phyloP scores from a whole-genome alignment of 1,140 invertebrate genomes.

The Vollenhovia emeryi region DNA sequence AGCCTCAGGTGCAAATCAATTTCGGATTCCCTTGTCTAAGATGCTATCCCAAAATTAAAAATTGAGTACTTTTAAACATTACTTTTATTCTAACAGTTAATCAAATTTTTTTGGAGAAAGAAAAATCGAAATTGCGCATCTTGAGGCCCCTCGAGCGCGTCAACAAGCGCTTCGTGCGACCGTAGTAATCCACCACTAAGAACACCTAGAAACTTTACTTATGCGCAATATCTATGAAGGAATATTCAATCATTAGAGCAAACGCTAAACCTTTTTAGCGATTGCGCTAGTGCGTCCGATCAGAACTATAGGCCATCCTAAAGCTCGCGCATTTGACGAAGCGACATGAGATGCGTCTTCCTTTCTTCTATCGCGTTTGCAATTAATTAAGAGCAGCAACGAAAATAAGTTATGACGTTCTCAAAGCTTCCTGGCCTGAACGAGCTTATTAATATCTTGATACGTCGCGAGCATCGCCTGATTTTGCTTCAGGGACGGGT shows the following conservation, averaged over 20 bases:
- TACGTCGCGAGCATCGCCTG: constrained; percentile 94
- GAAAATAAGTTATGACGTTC: not conserved
- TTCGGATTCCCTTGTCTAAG: not conserved
- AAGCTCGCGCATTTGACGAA: not conserved
- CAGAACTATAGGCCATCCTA: not conserved
- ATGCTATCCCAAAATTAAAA: not conserved
- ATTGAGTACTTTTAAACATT: not conserved
- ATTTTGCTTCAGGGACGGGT: constrained; percentile 86
- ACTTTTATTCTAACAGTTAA: not conserved
- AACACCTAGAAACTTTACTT: not conserved
- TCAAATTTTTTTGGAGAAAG: not conserved
- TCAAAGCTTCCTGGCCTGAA: constrained; percentile 89
- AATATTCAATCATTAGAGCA: constrained; percentile 14
- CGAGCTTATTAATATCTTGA: constrained; percentile 94
- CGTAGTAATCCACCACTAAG: not conserved
- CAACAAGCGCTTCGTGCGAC: not conserved
- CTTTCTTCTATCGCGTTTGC: not conserved
- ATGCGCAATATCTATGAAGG: not conserved
- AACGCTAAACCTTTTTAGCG: not conserved
- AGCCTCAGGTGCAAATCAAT: constrained; percentile 1
- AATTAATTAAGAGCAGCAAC: not conserved
- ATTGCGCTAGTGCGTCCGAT: not conserved
- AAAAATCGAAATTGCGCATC: constrained; percentile 13
- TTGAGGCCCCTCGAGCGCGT: not conserved
- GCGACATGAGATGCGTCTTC: not conserved